These are phyloP conservation scores for Piliocolobus tephrosceles DNA, from an alignment of 2,113 vertebrate genomes.

Conservation along the genomic window DNA sequence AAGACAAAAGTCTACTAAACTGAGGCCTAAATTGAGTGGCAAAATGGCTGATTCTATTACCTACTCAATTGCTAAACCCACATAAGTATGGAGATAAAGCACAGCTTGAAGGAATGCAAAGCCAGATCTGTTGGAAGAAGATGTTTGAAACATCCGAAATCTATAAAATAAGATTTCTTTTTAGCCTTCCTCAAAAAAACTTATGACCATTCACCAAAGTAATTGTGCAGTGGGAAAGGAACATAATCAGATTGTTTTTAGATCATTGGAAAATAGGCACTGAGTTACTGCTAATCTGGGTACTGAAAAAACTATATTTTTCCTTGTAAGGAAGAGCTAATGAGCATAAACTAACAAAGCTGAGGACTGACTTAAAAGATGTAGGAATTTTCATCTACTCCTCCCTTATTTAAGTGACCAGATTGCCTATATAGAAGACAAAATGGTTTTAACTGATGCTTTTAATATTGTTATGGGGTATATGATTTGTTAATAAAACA, in stretches of 20 bases:
- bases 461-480: background rate
- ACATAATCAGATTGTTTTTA: background rate
- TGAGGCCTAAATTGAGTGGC: background rate
- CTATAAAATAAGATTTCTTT: slow-evolving; percentile 4
- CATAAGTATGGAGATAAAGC: background rate
- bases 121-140: background rate
- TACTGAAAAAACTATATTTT: background rate
- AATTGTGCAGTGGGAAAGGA: background rate
- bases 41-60: background rate
- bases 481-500: slow-evolving; percentile 1
- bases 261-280: background rate
- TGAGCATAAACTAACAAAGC: background rate
- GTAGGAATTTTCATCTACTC: background rate
- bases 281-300: background rate
- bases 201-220: background rate
- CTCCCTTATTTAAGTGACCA: background rate
- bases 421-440: background rate
- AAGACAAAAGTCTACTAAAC: background rate
- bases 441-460: background rate
- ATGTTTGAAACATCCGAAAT: background rate
- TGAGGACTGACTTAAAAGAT: background rate
- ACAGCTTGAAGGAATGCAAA: background rate
- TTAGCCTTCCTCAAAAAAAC: background rate
- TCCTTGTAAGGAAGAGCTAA: background rate
- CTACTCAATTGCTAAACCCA: background rate